Conservation (phyloP, 1,140 invertebrate genomes). For the Conopomorpha cramerella region DNA sequence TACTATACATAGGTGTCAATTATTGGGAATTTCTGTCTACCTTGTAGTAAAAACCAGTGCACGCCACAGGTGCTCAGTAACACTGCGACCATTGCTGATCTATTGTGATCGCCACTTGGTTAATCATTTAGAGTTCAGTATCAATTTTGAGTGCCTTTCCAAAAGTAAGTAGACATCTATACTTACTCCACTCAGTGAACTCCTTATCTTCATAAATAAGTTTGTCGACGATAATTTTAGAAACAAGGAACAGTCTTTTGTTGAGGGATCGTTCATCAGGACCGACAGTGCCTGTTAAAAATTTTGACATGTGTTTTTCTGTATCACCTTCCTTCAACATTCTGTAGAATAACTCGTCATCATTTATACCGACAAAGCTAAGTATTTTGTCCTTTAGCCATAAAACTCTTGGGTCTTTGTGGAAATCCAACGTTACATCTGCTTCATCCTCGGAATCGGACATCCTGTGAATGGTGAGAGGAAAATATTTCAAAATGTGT, state of each 20-base stretch:
- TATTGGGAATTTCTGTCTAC: neutral
- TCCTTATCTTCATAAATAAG: conserved; percentile 51
- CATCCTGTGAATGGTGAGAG: too few relatives aligned
- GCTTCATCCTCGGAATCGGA: too few relatives aligned
- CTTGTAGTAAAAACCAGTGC: too few relatives aligned
- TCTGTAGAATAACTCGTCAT: conserved; percentile 40
- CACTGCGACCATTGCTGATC: too few relatives aligned
- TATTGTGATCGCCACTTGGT: too few relatives aligned
- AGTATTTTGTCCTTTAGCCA: conserved; percentile 41
- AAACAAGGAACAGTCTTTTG: conserved; percentile 33
- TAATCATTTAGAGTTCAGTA: too few relatives aligned
- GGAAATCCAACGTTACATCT: too few relatives aligned
- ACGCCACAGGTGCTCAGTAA: neutral
- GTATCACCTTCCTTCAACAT: conserved; percentile 28
- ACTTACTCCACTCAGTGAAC: conserved; percentile 52
- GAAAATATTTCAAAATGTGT: too few relatives aligned
- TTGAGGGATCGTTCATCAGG: conserved; percentile 27
- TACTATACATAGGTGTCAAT: too few relatives aligned
- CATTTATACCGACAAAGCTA: conserved; percentile 26
- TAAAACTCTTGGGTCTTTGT: conserved; percentile 24
- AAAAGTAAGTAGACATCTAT: neutral
- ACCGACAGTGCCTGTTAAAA: conserved; percentile 20
- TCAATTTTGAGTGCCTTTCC: too few relatives aligned
- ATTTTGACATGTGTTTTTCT: conserved; percentile 20
- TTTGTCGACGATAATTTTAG: conserved; percentile 44